Evolutionary conservation across 1,140 invertebrate species (phyloP).

Genomic region (Chelonus insularis): DNA sequence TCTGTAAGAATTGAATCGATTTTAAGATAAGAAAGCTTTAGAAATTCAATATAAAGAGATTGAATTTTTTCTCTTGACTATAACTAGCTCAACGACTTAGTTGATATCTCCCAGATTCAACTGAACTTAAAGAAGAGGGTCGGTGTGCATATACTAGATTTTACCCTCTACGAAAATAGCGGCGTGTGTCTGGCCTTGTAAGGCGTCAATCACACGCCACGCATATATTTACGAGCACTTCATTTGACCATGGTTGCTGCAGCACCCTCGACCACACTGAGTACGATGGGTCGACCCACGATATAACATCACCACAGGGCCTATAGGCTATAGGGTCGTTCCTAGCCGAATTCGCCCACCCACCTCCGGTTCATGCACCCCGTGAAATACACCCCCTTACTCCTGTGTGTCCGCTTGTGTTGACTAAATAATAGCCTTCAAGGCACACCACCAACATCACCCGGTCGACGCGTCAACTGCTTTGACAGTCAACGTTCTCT

Average conservation of each 20-base stretch:
- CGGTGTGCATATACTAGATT: too few relatives aligned
- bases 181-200: constrained; percentile 45
- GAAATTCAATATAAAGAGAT: too few relatives aligned
- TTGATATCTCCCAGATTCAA: too few relatives aligned
- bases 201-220: constrained; percentile 59
- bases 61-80: too few relatives aligned
- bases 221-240: constrained; percentile 53
- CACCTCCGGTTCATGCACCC: constrained; percentile 13
- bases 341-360: constrained; percentile 4
- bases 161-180: constrained; percentile 23
- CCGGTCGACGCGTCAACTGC: constrained; percentile 46
- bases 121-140: too few relatives aligned
- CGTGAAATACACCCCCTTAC: constrained; percentile 40
- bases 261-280: constrained; percentile 34
- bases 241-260: constrained; percentile 32
- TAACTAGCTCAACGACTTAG: too few relatives aligned
- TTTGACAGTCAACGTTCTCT: constrained; percentile 41
- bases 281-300: neutral
- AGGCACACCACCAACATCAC: constrained; percentile 30
- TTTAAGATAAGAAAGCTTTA: too few relatives aligned
- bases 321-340: neutral
- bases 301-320: neutral
- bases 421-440: constrained; percentile 57
- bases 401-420: constrained; percentile 43
- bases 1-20: too few relatives aligned